Conservation (phyloP, 2,888 invertebrate genomes). For the Andrena camellia region DNA sequence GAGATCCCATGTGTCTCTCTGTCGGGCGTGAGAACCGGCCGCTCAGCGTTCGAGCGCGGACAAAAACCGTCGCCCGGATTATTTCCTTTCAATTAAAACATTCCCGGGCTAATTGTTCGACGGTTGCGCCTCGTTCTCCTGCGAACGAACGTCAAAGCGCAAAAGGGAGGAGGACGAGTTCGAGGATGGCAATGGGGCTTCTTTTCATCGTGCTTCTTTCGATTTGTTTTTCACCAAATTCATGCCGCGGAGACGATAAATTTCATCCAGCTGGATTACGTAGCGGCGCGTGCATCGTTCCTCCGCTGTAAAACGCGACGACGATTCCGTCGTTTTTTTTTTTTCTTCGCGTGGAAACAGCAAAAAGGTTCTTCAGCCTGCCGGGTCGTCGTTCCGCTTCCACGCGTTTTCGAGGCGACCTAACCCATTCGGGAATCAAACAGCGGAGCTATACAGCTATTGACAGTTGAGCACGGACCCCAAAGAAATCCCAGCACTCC, state of each 20-base stretch:
- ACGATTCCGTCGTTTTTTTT: neutral
- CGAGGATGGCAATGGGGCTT: neutral
- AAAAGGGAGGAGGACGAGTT: neutral
- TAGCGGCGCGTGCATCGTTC: constrained; percentile 1
- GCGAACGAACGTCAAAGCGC: constrained; percentile 19
- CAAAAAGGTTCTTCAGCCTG: constrained; percentile 38
- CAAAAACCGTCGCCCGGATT: constrained; percentile 37
- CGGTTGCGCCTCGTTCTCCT: neutral
- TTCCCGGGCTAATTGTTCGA: constrained; percentile 32
- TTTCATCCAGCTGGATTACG: constrained; percentile 48
- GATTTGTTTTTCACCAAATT: constrained; percentile 35
- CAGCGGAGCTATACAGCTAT: neutral
- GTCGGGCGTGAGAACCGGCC: constrained; percentile 43
- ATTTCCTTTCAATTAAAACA: constrained; percentile 48
- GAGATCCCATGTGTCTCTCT: constrained; percentile 40
- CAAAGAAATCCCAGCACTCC: constrained; percentile 47
- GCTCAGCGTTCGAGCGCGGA: constrained; percentile 14
- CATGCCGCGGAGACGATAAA: constrained; percentile 25
- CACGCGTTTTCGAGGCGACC: neutral
- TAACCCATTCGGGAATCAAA: neutral
- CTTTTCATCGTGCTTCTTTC: constrained; percentile 17
- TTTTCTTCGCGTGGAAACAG: constrained; percentile 36
- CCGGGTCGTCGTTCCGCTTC: neutral
- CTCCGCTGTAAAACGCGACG: constrained; percentile 28
- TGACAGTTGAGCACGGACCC: constrained; percentile 7